Conservation (phyloP, 2,797 vertebrate species). For the Helarctos malayanus region DNA sequence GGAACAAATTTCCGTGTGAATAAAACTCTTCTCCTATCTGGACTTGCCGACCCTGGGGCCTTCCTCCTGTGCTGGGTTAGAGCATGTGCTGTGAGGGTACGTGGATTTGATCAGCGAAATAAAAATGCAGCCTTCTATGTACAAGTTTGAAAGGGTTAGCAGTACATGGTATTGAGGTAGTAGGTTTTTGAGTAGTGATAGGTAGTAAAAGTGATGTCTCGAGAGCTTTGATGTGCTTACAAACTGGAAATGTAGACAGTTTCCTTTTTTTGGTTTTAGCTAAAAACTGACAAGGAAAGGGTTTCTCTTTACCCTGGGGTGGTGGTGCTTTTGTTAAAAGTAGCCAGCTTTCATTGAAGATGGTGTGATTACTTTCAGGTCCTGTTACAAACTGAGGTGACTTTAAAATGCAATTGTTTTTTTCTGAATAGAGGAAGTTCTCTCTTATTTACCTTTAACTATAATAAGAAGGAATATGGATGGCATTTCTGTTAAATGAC, state of each 20-base stretch:
- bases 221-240: conserved; percentile 32
- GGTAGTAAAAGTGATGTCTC: background rate
- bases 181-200: background rate
- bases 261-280: background rate
- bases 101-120: background rate
- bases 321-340: background rate
- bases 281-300: background rate
- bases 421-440: background rate
- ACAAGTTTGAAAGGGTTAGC: background rate
- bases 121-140: background rate
- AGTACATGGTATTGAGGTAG: background rate
- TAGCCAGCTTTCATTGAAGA: background rate
- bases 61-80: background rate
- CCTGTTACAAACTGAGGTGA: background rate
- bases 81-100: background rate
- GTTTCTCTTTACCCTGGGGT: background rate
- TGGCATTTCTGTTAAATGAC: background rate
- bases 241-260: background rate
- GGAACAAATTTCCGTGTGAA: background rate
- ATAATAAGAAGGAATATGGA: background rate
- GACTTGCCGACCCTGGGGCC: background rate
- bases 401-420: background rate
- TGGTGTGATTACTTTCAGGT: background rate
- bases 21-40: background rate
- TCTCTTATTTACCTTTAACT: background rate